Base-by-base conservation (phyloP, 2,113 vertebrate genomes). In the Pithys albifrons region DNA sequence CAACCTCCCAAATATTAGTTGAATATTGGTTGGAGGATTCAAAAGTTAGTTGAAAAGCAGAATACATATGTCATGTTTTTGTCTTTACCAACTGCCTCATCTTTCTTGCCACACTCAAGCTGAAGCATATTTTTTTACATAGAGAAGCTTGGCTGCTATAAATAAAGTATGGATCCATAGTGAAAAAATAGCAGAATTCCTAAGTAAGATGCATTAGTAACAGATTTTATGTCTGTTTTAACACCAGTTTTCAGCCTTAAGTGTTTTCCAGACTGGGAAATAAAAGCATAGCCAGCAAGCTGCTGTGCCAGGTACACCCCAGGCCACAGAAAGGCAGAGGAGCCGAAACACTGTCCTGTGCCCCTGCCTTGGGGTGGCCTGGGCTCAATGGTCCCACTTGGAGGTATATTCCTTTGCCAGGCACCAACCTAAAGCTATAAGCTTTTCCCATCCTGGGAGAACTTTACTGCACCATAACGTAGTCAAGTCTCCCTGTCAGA, bases 311-410 rank as follows among this genome's bases (percentile, higher is more conserved):
- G 22, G 12, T 46, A 14, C 3, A 37, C 8, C 14, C 35, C 41
- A 24, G 28, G 33, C 35, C 35, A 33, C 8, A 0, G 1, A 74
- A 74, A 61, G 35, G 35, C 57, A 48, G 12, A 31, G 59, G 13
- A 28, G 27, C 58, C 1, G 0, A 25, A 48, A 52, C 23, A 37
- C 25, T 2, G 0, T 24, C 31, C 37, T 64, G 31, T 6, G 4
- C 43, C 80, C 14, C 54, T 59, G 59, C 49, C n/a, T 41, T 41
- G 16, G 39, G 7, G 6, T 52, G 27, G 49, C 48, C 46, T 57
- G 33, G 25, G 12, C 70, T 70, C 33, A 14, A 0, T 7, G 10
- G 18, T 62, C 27, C 49, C n/a, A 12, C n/a, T 12, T 67, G 48
- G n/a, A 58, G 52, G 5, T 3, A 24, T 9, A 25, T 86, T 89